A percentile compares a stretch with the other conserved stretches of the same genome.
phyloP scores from a whole-genome alignment of 2,797 vertebrate species.

The Zalophus californianus region DNA sequence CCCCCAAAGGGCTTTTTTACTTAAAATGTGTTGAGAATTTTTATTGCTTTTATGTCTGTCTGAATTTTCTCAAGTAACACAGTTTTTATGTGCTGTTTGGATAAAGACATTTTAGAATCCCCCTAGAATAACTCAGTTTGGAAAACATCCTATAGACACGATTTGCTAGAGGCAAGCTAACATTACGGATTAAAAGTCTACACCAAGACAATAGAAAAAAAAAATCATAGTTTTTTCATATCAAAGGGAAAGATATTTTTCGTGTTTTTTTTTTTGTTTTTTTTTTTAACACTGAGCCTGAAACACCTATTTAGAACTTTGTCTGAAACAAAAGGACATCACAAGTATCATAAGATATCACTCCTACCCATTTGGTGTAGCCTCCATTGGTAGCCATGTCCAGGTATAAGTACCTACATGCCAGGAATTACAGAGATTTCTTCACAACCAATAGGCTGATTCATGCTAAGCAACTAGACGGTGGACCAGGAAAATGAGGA shows the following conservation, averaged over 20 bases:
- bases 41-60: conserved; percentile 83
- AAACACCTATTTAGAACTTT: conserved; percentile 77
- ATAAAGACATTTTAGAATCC: conserved; percentile 86
- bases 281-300: conserved; percentile 50
- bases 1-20: conserved; percentile 67
- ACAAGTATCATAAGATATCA: conserved; percentile 44
- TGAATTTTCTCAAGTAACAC: conserved; percentile 84
- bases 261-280: conserved; percentile 23
- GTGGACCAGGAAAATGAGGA: conserved; percentile 29
- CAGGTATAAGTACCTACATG: not conserved
- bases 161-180: conserved; percentile 88
- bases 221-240: conserved; percentile 81
- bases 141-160: conserved; percentile 87
- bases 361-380: conserved; percentile 44
- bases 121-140: conserved; percentile 85
- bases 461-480: conserved; percentile 7
- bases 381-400: not conserved
- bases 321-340: conserved; percentile 62
- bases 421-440: conserved; percentile 49
- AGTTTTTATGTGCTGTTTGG: conserved; percentile 83
- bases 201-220: conserved; percentile 81
- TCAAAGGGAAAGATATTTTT: conserved; percentile 75
- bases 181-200: conserved; percentile 85
- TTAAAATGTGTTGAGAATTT: conserved; percentile 81
- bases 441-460: conserved; percentile 3